Base-by-base conservation (phyloP, 2,888 invertebrate genomes). In the Cremastobaeus sp. region DNA sequence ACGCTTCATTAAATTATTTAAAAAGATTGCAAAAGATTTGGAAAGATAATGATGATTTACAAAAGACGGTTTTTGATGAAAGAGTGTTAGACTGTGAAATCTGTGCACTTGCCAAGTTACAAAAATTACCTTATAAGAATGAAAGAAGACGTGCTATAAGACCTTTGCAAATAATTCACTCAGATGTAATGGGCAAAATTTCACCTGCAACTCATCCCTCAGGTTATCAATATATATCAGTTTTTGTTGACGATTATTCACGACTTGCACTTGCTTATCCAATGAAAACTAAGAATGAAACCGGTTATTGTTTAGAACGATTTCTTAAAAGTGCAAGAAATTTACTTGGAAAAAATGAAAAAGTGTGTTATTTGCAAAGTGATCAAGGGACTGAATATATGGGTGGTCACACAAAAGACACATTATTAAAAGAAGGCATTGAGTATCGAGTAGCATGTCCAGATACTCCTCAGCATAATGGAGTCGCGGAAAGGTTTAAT, bases 351-450 rank as follows among this genome's bases (percentile, higher is more conserved):
- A 39, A 32, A 37, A 37, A 79, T 57, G 77, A 52, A 9, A 80
- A 79, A 48, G 74, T 80, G 1, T 82, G 79, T 15, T 81, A 79
- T 50, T 30, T 81, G 21, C 62, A 72, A 39, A 68, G 78, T 0
- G 79, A 80, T 59, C 68, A 77, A 28, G 68, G 57, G 0, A 57
- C 68, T 3, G 68, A 68, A 35, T 68, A 43, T 17, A 68, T 11
- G 21, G 64, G 57, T 0, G 50, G 50, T 0, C 43, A 68, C 43
- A 59, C 45, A 1, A 17, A 17, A 1, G 35, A 68, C 17, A 52
- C 52, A 0, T 20, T 68, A 3, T 1, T 32, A 18, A 15, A 30
- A 12, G 43, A 59, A 35, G 12, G 20, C 2, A 59, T 50, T 9
- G 68, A 59, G 54, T 12, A 11, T 8, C 43, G 60, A 25, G 15